These are phyloP conservation scores for Elymnias hypermnestra DNA, from an alignment of 1,140 invertebrate genomes.

Conservation along the genomic window DNA sequence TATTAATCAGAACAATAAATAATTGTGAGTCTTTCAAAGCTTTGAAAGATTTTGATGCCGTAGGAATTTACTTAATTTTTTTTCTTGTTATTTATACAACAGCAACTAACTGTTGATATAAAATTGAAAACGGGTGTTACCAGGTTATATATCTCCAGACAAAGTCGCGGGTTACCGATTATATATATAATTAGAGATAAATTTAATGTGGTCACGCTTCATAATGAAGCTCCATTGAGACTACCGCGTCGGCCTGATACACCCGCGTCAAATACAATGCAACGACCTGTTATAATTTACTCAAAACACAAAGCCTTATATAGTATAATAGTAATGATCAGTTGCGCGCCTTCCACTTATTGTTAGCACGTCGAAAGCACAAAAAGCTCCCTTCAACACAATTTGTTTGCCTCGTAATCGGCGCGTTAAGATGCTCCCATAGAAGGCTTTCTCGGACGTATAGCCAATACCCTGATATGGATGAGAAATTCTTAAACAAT, in stretches of 20 bases:
- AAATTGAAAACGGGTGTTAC: too few species aligned
- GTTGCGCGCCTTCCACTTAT: slow-evolving; percentile 61
- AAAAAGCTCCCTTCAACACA: slow-evolving; percentile 61
- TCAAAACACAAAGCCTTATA: slow-evolving; percentile 74
- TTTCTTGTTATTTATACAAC: too few species aligned
- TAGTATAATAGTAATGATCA: slow-evolving; percentile 72
- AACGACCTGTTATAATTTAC: slow-evolving; percentile 73
- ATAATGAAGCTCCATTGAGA: slow-evolving; percentile 64
- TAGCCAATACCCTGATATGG: slow-evolving; percentile 38
- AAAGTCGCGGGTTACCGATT: too few species aligned
- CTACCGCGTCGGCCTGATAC: slow-evolving; percentile 30
- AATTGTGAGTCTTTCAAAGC: too few species aligned
- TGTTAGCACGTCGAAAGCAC: slow-evolving; percentile 66
- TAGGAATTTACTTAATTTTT: too few species aligned
- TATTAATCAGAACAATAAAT: too few species aligned
- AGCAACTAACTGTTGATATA: too few species aligned
- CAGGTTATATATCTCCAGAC: too few species aligned
- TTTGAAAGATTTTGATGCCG: too few species aligned
- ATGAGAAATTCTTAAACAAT: slow-evolving; percentile 46
- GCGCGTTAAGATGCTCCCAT: slow-evolving; percentile 42
- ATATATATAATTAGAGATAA: slow-evolving; percentile 1
- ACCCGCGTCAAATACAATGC: slow-evolving; percentile 56
- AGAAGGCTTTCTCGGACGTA: slow-evolving; percentile 39
- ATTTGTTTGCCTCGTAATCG: slow-evolving; percentile 67
- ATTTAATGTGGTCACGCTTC: slow-evolving; percentile 62